Evolutionary conservation across 2,797 vertebrate species (phyloP), one percentile per base, ranked within the genome.

Genomic region (Melanotaenia nigrans): DNA sequence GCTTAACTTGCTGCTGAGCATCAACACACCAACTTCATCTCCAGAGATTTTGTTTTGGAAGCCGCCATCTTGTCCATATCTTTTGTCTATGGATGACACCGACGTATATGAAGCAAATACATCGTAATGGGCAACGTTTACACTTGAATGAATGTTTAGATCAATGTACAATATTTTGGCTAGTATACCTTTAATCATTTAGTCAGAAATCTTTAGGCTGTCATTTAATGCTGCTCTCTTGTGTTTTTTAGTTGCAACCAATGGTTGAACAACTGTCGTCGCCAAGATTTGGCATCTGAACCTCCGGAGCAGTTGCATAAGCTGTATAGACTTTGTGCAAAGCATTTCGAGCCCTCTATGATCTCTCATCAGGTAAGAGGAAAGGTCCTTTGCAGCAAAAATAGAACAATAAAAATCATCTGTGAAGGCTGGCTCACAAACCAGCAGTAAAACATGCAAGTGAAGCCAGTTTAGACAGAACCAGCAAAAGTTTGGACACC

Each of bases 291-390:
- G 85, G 96, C 94, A 86, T 94, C 95, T 71, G 95, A 97, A 90
- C 94, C 97, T 11, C 95, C 97, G 0, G 97, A 99, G 85, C 95
- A 96, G 82, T 90, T 99, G 82, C 96, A 99, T 87, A 96, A 95
- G 35, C 94, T 96, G 69, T 97, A 97, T 90, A 94, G 95, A 81
- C 91, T 99, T 25, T 99, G 98, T 53, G 96, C 97, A 56, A 97
- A 96, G 81, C 98, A 99, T 92, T 99, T 99, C 74, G 97, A 99
- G 79, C 93, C 95, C 4, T 96, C 96, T 18, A 93, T 98, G 94
- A 96, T 99, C 82, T 95, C 95, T 77, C 93, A 94, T 66, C 95
- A 96, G 88, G 98, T 99, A 93, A 96, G 95, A 75, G 22, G 9
- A 6, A 28, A 12, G 56, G 2, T 8, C 32, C 18, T 56, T 53